phyloP scores from a whole-genome alignment of 1,140 invertebrate genomes.

The Radopholus similis region DNA sequence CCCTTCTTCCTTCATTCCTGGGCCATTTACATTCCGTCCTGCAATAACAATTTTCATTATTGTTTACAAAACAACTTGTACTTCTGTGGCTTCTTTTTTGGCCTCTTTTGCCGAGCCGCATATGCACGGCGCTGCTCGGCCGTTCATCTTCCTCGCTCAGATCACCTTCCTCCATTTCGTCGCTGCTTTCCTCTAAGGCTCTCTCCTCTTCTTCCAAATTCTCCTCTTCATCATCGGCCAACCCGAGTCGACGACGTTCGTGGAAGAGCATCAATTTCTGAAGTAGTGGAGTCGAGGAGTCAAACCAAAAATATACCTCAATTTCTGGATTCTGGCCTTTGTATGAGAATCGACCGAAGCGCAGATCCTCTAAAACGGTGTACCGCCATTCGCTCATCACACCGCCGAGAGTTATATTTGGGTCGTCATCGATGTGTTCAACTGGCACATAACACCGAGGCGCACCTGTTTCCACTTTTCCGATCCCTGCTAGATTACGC shows the following conservation, averaged over 20 bases:
- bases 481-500: conserved; percentile 9
- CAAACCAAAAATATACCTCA: not conserved
- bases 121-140: too few species aligned
- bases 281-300: not conserved
- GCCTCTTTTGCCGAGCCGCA: not conserved
- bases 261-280: conserved; percentile 17
- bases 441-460: conserved; percentile 8
- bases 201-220: not conserved
- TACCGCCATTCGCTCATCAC: conserved; percentile 15
- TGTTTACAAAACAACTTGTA: too few species aligned
- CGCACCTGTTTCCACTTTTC: conserved; percentile 9
- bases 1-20: not conserved
- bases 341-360: conserved; percentile 18
- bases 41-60: not conserved
- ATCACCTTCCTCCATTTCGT: not conserved
- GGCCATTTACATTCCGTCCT: not conserved
- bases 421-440: conserved; percentile 15
- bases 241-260: conserved; percentile 1
- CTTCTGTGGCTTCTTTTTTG: not conserved
- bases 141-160: too few species aligned
- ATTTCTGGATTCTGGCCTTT: conserved; percentile 14
- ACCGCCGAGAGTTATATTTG: conserved; percentile 8
- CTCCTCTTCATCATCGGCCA: conserved; percentile 5
- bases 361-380: conserved; percentile 1
- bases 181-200: not conserved